phyloP scores from a whole-genome alignment of 2,888 invertebrate genomes.

The Aplocera efformata region DNA sequence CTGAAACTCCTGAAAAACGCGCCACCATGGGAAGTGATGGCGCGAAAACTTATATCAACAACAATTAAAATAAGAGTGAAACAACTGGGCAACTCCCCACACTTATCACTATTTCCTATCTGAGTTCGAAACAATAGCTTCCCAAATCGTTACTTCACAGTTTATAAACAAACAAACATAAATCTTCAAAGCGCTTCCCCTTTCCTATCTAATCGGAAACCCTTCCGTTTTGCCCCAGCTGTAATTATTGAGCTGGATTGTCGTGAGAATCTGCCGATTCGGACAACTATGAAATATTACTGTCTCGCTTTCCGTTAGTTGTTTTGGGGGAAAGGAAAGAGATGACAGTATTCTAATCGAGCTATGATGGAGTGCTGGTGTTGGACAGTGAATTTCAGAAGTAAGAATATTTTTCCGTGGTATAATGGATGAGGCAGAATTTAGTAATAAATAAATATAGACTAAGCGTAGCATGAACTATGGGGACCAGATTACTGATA shows the following conservation, averaged over 20 bases:
- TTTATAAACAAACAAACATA: constrained; percentile 38
- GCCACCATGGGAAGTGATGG: too few species aligned
- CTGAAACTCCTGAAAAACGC: too few species aligned
- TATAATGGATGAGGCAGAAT: constrained; percentile 5
- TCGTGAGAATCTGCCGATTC: constrained; percentile 54
- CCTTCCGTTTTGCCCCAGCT: constrained; percentile 65
- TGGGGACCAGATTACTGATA: too few species aligned
- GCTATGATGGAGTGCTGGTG: constrained; percentile 19
- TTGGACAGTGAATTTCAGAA: constrained; percentile 26
- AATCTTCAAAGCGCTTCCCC: constrained; percentile 39
- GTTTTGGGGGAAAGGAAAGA: constrained; percentile 29
- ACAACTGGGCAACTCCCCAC: too few species aligned
- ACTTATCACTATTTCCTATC: background rate
- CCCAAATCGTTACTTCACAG: constrained; percentile 27
- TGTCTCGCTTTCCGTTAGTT: constrained; percentile 33
- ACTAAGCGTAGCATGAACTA: too few species aligned
- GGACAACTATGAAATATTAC: constrained; percentile 48
- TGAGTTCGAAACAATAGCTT: background rate
- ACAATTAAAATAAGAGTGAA: too few species aligned
- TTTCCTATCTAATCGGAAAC: constrained; percentile 48
- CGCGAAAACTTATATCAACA: too few species aligned
- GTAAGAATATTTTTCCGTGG: constrained; percentile 29
- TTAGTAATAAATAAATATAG: too few species aligned
- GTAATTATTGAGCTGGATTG: constrained; percentile 44
- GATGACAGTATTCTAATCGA: constrained; percentile 34